Conservation (phyloP, 2,113 vertebrate species). For the Actinemys pallida region DNA sequence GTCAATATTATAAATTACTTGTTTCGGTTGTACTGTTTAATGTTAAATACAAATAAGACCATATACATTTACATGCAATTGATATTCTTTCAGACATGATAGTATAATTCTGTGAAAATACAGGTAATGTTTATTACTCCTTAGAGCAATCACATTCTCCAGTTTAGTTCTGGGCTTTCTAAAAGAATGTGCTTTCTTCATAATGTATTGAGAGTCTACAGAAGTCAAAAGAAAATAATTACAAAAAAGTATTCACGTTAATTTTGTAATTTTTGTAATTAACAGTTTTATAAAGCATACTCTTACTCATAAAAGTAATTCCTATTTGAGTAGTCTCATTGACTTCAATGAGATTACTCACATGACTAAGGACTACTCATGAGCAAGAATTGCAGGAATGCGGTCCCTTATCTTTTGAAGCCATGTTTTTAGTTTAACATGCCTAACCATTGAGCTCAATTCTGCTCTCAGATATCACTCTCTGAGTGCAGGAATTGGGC, state of each 20-base stretch:
- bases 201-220: constrained; percentile 33
- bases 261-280: background rate
- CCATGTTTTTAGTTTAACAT: constrained; percentile 8
- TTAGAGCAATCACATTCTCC: background rate
- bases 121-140: background rate
- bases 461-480: background rate
- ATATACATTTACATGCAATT: constrained; percentile 67
- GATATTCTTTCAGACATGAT: constrained; percentile 26
- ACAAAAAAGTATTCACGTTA: background rate
- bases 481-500: background rate
- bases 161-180: background rate
- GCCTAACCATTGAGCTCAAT: background rate
- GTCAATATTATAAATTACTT: constrained; percentile 48
- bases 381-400: background rate
- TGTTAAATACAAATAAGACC: constrained; percentile 58
- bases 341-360: constrained; percentile 25
- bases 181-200: constrained; percentile 20
- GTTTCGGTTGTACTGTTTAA: constrained; percentile 54
- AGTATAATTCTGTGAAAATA: constrained; percentile 34
- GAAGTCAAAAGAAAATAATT: background rate
- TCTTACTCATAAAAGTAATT: constrained; percentile 33
- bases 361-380: background rate
- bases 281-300: background rate
- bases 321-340: background rate
- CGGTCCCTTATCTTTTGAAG: background rate